Percentiles rank a stretch among this genome's conserved stretches.
phyloP scores from a whole-genome alignment of 2,888 invertebrate genomes.

The Pandemis heparana region DNA sequence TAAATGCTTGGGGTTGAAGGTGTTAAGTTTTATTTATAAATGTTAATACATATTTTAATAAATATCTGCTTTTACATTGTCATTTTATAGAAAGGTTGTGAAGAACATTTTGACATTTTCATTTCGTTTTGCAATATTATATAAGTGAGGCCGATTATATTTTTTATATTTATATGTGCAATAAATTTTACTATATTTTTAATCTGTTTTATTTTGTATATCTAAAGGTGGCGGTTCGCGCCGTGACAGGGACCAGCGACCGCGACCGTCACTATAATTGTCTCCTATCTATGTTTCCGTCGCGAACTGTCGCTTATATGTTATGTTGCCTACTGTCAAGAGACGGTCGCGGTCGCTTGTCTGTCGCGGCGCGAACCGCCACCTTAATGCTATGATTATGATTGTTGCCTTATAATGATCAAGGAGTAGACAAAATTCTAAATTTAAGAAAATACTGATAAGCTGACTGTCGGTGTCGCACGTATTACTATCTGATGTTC shows the following conservation, averaged over 20 bases:
- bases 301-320: too few relatives aligned
- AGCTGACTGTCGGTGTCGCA: neutral
- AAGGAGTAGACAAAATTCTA: neutral
- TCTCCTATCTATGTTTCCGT: too few relatives aligned
- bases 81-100: constrained; percentile 29
- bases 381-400: too few relatives aligned
- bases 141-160: constrained; percentile 21
- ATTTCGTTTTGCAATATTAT: constrained; percentile 19
- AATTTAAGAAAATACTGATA: neutral
- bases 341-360: too few relatives aligned
- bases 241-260: too few relatives aligned
- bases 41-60: constrained; percentile 28
- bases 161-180: constrained; percentile 20
- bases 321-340: too few relatives aligned
- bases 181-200: constrained; percentile 37
- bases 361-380: too few relatives aligned
- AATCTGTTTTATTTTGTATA: constrained; percentile 43
- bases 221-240: too few relatives aligned
- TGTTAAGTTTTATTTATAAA: constrained; percentile 18
- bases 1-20: constrained; percentile 32
- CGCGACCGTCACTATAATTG: too few relatives aligned
- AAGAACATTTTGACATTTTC: neutral
- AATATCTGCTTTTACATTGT: constrained; percentile 25
- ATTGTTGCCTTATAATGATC: neutral
- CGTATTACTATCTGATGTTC: neutral